These are phyloP conservation scores for Tragelaphus scriptus DNA, from an alignment of 2,113 vertebrate genomes.

Conservation along the genomic window DNA sequence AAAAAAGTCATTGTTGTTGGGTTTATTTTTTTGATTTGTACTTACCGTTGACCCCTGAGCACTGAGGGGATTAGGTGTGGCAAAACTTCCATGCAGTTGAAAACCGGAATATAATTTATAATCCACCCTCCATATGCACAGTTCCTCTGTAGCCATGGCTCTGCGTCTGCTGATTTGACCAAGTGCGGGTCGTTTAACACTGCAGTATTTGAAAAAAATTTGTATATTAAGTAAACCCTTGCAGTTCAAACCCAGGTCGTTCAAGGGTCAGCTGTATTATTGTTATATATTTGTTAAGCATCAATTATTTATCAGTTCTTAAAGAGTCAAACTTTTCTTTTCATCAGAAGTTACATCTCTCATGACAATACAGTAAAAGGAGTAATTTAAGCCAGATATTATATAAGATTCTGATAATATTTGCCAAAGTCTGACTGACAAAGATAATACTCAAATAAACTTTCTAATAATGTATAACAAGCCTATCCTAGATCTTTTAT, in stretches of 20 bases:
- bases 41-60: not conserved
- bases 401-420: slow-evolving; percentile 3
- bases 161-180: not conserved
- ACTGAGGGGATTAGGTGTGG: not conserved
- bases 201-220: not conserved
- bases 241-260: not conserved
- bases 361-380: not conserved
- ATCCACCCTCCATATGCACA: not conserved
- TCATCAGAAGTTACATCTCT: not conserved
- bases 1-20: not conserved
- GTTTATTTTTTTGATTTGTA: not conserved
- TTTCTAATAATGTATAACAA: not conserved
- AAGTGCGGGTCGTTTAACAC: not conserved
- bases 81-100: not conserved
- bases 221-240: not conserved
- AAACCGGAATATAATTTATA: not conserved
- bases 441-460: not conserved
- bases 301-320: not conserved
- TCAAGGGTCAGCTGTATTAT: not conserved
- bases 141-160: not conserved
- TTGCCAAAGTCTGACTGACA: not conserved
- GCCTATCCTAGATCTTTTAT: not conserved
- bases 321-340: not conserved
- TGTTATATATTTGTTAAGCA: not conserved
- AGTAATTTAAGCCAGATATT: not conserved